phyloP scores from a whole-genome alignment of 1,140 invertebrate species.

The Harlomillsia oculata region DNA sequence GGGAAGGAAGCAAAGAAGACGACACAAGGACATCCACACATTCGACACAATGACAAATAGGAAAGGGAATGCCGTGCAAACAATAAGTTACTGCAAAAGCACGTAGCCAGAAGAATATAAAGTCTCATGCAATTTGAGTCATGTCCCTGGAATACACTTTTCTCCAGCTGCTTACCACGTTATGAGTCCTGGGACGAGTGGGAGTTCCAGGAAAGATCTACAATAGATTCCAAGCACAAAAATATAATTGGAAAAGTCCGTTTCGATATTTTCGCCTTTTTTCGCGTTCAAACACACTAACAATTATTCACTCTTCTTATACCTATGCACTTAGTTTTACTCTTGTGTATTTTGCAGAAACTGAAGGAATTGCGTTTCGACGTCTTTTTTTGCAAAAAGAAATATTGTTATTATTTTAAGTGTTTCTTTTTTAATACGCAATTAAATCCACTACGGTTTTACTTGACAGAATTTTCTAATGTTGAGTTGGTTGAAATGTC shows the following conservation, averaged over 20 bases:
- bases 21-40: not conserved
- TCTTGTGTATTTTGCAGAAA: too few relatives aligned
- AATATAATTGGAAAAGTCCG: not conserved
- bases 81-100: not conserved
- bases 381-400: too few relatives aligned
- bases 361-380: too few relatives aligned
- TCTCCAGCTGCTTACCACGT: constrained; percentile 51
- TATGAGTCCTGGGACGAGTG: constrained; percentile 51
- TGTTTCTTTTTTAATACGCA: too few relatives aligned
- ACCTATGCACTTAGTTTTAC: too few relatives aligned
- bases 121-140: constrained; percentile 7
- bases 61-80: constrained; percentile 37
- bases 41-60: constrained; percentile 34
- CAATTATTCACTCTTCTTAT: too few relatives aligned
- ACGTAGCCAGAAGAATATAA: constrained; percentile 10
- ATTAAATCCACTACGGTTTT: too few relatives aligned
- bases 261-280: not conserved
- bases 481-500: too few relatives aligned
- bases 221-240: constrained; percentile 36
- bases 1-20: not conserved
- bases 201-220: constrained; percentile 56
- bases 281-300: not conserved
- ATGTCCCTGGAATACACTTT: too few relatives aligned
- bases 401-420: too few relatives aligned
- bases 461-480: too few relatives aligned